Evolutionary conservation across 1,140 invertebrate species (phyloP).

Genomic region (Littorina saxatilis): DNA sequence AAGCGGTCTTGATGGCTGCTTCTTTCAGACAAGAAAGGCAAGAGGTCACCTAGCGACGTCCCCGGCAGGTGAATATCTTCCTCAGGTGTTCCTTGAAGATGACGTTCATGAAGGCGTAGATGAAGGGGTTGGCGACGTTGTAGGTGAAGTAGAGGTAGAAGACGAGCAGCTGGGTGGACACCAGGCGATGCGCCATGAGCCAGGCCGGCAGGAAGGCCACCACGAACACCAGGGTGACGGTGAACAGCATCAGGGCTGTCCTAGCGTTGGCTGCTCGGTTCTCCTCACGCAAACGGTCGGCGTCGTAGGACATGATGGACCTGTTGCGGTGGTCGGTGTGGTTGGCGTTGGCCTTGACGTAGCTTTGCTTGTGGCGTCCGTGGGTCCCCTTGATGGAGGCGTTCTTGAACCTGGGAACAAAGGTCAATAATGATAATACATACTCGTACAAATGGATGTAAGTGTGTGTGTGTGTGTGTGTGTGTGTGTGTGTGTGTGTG

Average conservation of each 20-base stretch:
- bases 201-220: conserved; percentile 66
- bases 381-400: conserved; percentile 34
- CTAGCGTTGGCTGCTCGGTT: conserved; percentile 62
- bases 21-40: too few relatives aligned
- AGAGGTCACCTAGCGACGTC: neutral
- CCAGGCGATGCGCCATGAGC: conserved; percentile 60
- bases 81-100: conserved; percentile 68
- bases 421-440: too few relatives aligned
- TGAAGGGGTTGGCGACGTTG: conserved; percentile 72
- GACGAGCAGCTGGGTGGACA: conserved; percentile 54
- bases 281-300: conserved; percentile 49
- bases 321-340: neutral
- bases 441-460: neutral
- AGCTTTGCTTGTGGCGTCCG: neutral
- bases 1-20: neutral
- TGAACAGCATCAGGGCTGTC: conserved; percentile 68
- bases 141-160: conserved; percentile 71
- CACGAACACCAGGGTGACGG: conserved; percentile 66
- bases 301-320: conserved; percentile 39
- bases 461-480: conserved; percentile 5
- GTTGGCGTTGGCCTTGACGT: neutral
- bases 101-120: conserved; percentile 72
- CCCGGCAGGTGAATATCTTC: conserved; percentile 50
- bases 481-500: conserved; percentile 2
- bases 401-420: conserved; percentile 20